Conservation (phyloP, 1,140 invertebrate species). For the Eupristina koningsbergeri region DNA sequence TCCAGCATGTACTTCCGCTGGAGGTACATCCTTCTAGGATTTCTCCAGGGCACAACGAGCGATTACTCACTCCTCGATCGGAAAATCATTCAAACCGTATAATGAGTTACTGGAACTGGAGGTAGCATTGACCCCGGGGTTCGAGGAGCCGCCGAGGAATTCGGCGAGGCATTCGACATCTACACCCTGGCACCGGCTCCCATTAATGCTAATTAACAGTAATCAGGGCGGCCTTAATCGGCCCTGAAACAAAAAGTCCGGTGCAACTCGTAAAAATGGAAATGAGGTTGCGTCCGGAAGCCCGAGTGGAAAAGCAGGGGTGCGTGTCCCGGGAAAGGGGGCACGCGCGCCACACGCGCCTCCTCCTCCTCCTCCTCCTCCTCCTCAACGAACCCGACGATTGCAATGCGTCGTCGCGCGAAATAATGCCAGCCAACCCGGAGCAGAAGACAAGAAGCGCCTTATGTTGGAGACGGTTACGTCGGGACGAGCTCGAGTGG, state of each 20-base stretch:
- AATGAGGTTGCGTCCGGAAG: not conserved
- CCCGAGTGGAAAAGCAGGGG: not conserved
- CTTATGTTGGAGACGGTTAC: slow-evolving; percentile 35
- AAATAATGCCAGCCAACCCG: too few species aligned
- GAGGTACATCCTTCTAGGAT: not conserved
- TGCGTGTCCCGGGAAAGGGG: not conserved
- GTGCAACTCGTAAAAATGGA: not conserved
- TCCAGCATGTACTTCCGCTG: not conserved
- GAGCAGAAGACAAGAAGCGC: not conserved
- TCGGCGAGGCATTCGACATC: too few species aligned
- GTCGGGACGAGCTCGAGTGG: not conserved
- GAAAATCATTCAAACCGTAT: too few species aligned
- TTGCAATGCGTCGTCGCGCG: too few species aligned
- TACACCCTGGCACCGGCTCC: not conserved
- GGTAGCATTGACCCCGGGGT: too few species aligned
- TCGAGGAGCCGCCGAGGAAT: not conserved
- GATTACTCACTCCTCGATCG: not conserved
- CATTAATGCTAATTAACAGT: too few species aligned
- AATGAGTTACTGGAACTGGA: too few species aligned
- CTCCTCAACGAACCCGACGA: too few species aligned
- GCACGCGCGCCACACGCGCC: slow-evolving; percentile 21
- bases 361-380: too few species aligned
- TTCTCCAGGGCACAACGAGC: not conserved
- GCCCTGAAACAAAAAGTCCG: not conserved
- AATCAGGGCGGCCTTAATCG: too few species aligned